Conservation (phyloP, 2,888 invertebrate genomes). For the Dynastes hyllus region DNA sequence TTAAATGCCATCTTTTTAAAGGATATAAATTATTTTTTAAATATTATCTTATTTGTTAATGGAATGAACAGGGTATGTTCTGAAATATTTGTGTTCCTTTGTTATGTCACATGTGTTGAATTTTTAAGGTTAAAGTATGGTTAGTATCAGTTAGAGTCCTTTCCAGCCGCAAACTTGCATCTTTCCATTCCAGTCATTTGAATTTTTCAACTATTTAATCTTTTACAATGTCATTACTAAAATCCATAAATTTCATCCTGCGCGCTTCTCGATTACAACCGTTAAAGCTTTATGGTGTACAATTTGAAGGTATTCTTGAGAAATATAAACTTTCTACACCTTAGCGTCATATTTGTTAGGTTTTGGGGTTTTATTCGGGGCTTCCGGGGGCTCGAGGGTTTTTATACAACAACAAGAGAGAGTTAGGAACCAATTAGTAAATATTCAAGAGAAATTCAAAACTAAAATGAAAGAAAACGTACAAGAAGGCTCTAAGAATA, state of each 20-base stretch:
- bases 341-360: constrained; percentile 45
- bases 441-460: constrained; percentile 79
- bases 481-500: constrained; percentile 73
- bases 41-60: too few species aligned
- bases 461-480: constrained; percentile 81
- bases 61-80: neutral
- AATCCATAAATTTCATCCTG: constrained; percentile 28
- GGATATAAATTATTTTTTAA: too few species aligned
- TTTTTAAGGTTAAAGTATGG: neutral
- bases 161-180: neutral
- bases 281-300: constrained; percentile 23
- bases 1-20: too few species aligned
- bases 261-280: constrained; percentile 28
- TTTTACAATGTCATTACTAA: constrained; percentile 43
- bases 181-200: too few species aligned
- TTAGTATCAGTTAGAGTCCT: neutral
- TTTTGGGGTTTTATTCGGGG: constrained; percentile 73
- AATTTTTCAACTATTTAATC: neutral
- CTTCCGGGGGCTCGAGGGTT: constrained; percentile 80
- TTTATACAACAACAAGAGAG: constrained; percentile 75
- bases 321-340: neutral
- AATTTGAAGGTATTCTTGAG: constrained; percentile 42
- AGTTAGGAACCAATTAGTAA: constrained; percentile 76
- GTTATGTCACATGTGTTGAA: neutral
- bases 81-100: neutral